A percentile compares a stretch with the other conserved stretches of the same genome.
Conservation (phyloP, 2,797 vertebrate genomes). For the Bradypodion ventrale region DNA sequence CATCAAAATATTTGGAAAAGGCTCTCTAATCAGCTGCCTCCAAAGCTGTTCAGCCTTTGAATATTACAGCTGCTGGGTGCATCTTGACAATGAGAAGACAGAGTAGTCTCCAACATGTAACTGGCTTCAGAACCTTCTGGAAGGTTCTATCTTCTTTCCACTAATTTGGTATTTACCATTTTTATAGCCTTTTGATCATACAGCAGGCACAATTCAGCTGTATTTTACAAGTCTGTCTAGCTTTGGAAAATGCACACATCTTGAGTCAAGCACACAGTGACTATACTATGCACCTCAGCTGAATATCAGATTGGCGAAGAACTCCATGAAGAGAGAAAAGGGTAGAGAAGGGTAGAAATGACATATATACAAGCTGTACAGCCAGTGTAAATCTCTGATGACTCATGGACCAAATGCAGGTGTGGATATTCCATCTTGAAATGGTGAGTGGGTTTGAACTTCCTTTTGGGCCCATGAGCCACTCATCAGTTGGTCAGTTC, state of each 20-base stretch:
- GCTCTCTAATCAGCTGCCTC: slow-evolving; percentile 41
- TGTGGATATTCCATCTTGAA: too few species aligned
- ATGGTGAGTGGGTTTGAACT: too few species aligned
- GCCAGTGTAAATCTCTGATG: background rate
- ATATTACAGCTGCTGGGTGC: background rate
- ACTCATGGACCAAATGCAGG: background rate
- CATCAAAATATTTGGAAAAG: slow-evolving; percentile 50
- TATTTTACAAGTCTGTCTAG: background rate
- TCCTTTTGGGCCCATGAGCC: too few species aligned
- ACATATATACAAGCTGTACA: background rate
- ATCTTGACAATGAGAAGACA: background rate
- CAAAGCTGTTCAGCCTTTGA: slow-evolving; percentile 42
- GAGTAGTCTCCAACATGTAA: background rate
- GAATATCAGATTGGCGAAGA: background rate
- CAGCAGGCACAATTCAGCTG: background rate
- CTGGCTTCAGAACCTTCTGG: slow-evolving; percentile 5
- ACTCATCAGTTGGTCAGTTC: too few species aligned
- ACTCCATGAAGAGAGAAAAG: background rate
- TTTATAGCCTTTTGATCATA: background rate
- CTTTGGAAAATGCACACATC: background rate
- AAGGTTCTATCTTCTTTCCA: background rate
- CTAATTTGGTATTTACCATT: background rate
- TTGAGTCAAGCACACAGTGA: background rate
- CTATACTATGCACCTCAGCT: background rate
- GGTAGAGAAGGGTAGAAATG: background rate